Percentiles rank a stretch among this genome's conserved stretches.
Conservation (phyloP, 2,113 vertebrate species). For the Eidolon helvum region DNA sequence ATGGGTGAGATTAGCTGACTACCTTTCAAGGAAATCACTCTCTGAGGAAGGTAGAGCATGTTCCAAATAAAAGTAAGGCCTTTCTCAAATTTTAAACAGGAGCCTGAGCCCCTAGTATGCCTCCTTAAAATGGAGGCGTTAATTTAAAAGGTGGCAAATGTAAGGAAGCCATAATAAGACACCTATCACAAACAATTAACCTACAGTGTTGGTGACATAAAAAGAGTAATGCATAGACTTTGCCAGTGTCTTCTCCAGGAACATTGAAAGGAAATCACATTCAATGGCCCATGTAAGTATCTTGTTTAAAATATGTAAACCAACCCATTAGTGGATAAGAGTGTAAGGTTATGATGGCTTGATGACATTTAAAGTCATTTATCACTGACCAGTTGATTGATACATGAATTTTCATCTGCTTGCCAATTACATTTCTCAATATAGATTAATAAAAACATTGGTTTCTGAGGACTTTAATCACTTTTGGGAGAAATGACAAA, state of each 20-base stretch:
- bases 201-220: not conserved
- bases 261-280: not conserved
- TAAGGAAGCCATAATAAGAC: not conserved
- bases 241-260: not conserved
- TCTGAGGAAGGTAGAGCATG: not conserved
- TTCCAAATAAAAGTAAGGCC: not conserved
- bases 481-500: not conserved
- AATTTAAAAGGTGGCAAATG: not conserved
- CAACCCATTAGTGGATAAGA: not conserved
- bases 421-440: not conserved
- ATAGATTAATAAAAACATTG: not conserved
- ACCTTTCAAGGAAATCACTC: not conserved
- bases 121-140: not conserved
- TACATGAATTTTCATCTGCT: not conserved
- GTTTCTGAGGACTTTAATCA: conserved; percentile 1
- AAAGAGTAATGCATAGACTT: not conserved
- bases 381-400: not conserved
- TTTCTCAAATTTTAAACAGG: not conserved
- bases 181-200: not conserved
- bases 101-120: not conserved
- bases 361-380: not conserved
- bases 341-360: not conserved
- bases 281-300: not conserved
- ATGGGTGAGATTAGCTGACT: not conserved
- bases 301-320: not conserved